Percentiles rank a stretch among this genome's conserved stretches.
Evolutionary conservation across 1,140 invertebrate species (phyloP).

Genomic region (Nixonia krombeini): DNA sequence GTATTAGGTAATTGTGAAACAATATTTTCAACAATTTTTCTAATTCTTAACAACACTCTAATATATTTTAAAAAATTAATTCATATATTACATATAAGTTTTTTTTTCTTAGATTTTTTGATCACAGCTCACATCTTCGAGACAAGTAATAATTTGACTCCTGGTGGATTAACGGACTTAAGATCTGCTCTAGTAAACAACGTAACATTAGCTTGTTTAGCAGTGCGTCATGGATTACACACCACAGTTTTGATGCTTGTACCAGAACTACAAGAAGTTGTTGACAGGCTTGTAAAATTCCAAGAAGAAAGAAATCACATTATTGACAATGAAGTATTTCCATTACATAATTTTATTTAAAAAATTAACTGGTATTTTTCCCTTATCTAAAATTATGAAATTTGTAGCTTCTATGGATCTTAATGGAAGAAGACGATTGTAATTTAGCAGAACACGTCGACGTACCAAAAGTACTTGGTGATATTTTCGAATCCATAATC

Average conservation of each 20-base stretch:
- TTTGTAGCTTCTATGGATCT: background rate
- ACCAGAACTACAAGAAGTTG: conserved; percentile 76
- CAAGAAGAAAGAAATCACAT: conserved; percentile 80
- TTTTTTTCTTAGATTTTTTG: conserved; percentile 81
- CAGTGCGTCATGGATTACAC: conserved; percentile 88
- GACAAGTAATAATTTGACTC: conserved; percentile 76
- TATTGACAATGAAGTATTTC: conserved; percentile 76
- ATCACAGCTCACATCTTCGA: conserved; percentile 92
- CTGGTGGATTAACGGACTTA: conserved; percentile 92
- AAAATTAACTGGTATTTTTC: too few species aligned
- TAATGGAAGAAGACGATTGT: conserved; percentile 77
- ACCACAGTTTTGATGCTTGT: conserved; percentile 79
- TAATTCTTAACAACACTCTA: background rate
- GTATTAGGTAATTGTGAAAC: conserved; percentile 76
- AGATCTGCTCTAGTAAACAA: conserved; percentile 96
- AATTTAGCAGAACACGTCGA: conserved; percentile 82
- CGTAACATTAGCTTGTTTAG: conserved; percentile 90
- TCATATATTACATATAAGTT: conserved; percentile 11
- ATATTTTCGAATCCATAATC: conserved; percentile 93
- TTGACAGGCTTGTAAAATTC: conserved; percentile 85
- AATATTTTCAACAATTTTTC: background rate
- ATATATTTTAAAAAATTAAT: background rate
- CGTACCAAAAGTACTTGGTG: conserved; percentile 95
- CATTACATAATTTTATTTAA: background rate
- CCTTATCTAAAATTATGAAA: background rate